These are phyloP conservation scores for Rhinolophus ferrumequinum DNA, from an alignment of 2,113 vertebrate genomes.

Conservation along the genomic window DNA sequence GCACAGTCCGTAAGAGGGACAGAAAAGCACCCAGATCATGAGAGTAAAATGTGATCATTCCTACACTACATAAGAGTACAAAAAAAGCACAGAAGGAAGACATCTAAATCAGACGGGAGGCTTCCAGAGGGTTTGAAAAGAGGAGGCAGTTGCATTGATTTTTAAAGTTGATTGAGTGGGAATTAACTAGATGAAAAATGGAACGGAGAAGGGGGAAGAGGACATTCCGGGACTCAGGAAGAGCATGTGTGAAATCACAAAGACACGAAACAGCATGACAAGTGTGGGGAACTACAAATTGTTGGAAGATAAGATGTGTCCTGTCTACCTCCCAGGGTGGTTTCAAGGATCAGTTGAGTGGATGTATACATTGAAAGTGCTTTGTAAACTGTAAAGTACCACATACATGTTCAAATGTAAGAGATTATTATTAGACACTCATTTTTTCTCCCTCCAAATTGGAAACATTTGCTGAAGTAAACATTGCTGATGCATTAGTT, in stretches of 20 bases:
- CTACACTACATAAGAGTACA: neutral
- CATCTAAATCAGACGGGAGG: neutral
- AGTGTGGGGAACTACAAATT: neutral
- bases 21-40: neutral
- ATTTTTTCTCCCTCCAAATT: slow-evolving; percentile 71
- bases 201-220: neutral
- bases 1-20: neutral
- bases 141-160: neutral
- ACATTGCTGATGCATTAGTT: slow-evolving; percentile 79
- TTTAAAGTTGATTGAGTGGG: slow-evolving; percentile 36
- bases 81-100: slow-evolving; percentile 3
- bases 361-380: slow-evolving; percentile 49
- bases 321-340: slow-evolving; percentile 56
- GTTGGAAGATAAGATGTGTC: neutral
- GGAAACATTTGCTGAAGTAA: slow-evolving; percentile 80
- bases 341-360: slow-evolving; percentile 30
- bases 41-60: neutral
- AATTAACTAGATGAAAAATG: slow-evolving; percentile 57
- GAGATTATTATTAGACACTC: slow-evolving; percentile 70
- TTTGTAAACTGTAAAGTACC: slow-evolving; percentile 70
- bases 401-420: slow-evolving; percentile 47
- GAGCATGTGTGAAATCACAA: slow-evolving; percentile 42
- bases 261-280: neutral
- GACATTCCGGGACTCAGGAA: slow-evolving; percentile 31
- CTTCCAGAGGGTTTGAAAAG: slow-evolving; percentile 40